Evolutionary conservation across 2,888 invertebrate genomes (phyloP), one percentile per base, ranked within the genome.

Genomic region (Strigamia crassipes): DNA sequence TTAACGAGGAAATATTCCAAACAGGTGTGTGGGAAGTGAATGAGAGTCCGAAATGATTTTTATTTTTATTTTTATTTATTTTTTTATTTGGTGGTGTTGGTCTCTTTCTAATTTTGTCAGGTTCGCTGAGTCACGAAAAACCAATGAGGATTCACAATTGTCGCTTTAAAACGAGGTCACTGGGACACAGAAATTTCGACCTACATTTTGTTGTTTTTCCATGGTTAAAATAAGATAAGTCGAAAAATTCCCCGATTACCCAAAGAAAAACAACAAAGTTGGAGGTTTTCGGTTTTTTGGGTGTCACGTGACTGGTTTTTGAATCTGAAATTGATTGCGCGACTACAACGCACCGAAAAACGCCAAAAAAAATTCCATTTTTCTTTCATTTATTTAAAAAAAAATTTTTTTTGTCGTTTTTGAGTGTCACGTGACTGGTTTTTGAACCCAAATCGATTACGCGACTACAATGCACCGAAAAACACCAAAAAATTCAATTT

Each of bases 1-100:
- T 61, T 61, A 61, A 61, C 12, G 6, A 61, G 61, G 61, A 61
- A 61, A 61, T 61, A 61, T 61, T 61, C 12, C 18, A 18, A 61
- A 61, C 61, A 61, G 61, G 61, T 61, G 61, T 61, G 61, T 61
- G 61, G 21, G 61, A 61, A 61, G 18, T 61, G 6, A 23, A 61
- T 61, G 6, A 23, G 21, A 61, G 18, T 10, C 6, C 6, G 51
- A n/a, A 51, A 51, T 18, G 51, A 51, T 3, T 6, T 18, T 18
- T 18, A 6, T 51, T 51, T 18, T 51, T 38, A 1, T 2, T 0
- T 61, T 61, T 61, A 23, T 18, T 61, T 18, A 4, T 61, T 1
- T 23, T 23, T 61, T 61, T 61, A 10, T 61, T 61, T 61, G 9
- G 46, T 15, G 46, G 46, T 46, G 13, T 10, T 46, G 12, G 8